These are phyloP conservation scores for Osedax frankpressi DNA, from an alignment of 2,888 invertebrate genomes.

Conservation along the genomic window DNA sequence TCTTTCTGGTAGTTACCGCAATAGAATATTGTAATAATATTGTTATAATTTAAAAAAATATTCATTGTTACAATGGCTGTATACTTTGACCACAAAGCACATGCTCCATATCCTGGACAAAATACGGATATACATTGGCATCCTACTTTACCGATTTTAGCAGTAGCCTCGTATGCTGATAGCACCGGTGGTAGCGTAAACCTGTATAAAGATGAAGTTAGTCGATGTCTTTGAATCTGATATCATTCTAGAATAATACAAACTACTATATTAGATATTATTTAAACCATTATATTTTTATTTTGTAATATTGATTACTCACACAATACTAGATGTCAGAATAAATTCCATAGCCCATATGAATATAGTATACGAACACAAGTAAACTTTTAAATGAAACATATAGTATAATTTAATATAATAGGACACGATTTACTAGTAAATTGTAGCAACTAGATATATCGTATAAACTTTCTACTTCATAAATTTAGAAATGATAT, in stretches of 20 bases:
- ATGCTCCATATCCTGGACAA: conserved; percentile 35
- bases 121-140: conserved; percentile 62
- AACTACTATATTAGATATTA: not conserved
- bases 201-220: conserved; percentile 64
- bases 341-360: too few species aligned
- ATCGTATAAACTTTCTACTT: too few species aligned
- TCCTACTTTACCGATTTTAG: conserved; percentile 63
- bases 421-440: too few species aligned
- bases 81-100: conserved; percentile 43
- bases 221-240: not conserved
- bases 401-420: too few species aligned
- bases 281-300: not conserved
- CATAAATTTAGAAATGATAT: too few species aligned
- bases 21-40: not conserved
- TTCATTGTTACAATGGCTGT: conserved; percentile 36
- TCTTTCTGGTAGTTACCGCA: not conserved
- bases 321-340: too few species aligned
- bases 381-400: too few species aligned
- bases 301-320: not conserved
- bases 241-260: not conserved
- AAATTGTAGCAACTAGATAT: too few species aligned
- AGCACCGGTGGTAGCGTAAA: conserved; percentile 75
- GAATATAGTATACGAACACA: too few species aligned
- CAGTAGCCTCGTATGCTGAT: conserved; percentile 73
- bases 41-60: not conserved